phyloP scores from a whole-genome alignment of 2,888 invertebrate species.

The Synanthedon andrenaeformis region DNA sequence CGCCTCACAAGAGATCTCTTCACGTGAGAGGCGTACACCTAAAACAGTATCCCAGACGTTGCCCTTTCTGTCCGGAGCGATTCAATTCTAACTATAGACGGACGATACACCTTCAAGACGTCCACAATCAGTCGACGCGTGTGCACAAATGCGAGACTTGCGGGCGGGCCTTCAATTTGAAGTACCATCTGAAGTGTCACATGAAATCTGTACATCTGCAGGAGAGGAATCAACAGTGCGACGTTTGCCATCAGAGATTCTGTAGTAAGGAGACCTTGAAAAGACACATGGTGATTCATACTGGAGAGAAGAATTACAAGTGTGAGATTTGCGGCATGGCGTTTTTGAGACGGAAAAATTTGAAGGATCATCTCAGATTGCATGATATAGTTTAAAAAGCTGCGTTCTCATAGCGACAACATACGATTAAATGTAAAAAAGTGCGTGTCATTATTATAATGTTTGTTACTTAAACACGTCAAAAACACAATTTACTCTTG shows the following conservation, averaged over 20 bases:
- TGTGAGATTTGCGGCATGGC: slow-evolving; percentile 67
- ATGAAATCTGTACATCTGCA: slow-evolving; percentile 55
- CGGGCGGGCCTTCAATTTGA: slow-evolving; percentile 51
- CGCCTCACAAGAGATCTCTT: slow-evolving; percentile 45
- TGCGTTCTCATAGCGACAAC: background rate
- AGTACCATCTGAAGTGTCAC: slow-evolving; percentile 58
- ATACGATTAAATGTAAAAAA: too few relatives aligned
- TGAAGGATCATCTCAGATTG: slow-evolving; percentile 52
- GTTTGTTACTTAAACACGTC: too few relatives aligned
- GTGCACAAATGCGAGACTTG: slow-evolving; percentile 60
- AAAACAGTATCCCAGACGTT: slow-evolving; percentile 48
- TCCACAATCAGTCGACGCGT: slow-evolving; percentile 54
- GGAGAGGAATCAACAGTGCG: slow-evolving; percentile 65
- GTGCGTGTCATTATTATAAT: too few relatives aligned
- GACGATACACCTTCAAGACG: slow-evolving; percentile 59
- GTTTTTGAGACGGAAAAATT: slow-evolving; percentile 53
- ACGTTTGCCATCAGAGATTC: slow-evolving; percentile 63
- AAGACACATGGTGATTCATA: slow-evolving; percentile 69
- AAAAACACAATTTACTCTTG: too few relatives aligned
- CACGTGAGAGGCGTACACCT: slow-evolving; percentile 56
- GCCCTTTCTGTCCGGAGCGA: slow-evolving; percentile 57
- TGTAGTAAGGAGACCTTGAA: slow-evolving; percentile 68
- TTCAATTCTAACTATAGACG: slow-evolving; percentile 60
- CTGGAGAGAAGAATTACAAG: slow-evolving; percentile 66
- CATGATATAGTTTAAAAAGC: slow-evolving; percentile 35